These are phyloP conservation scores for Gortyna flavago DNA, from an alignment of 2,888 invertebrate genomes.

Conservation along the genomic window DNA sequence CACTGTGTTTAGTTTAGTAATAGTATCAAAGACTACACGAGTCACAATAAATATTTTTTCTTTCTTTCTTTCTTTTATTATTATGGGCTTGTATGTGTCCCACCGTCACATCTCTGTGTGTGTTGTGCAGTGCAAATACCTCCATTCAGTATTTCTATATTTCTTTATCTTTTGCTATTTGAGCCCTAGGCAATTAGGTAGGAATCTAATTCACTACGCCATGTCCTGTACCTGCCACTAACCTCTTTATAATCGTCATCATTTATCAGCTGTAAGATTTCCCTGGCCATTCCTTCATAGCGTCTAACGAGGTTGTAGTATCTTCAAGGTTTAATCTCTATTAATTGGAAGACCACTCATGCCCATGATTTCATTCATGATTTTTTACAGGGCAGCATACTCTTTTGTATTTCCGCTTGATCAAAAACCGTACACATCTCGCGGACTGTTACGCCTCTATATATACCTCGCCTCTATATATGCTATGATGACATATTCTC, in stretches of 20 bases:
- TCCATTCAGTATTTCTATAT: background rate
- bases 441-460: background rate
- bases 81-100: background rate
- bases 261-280: background rate
- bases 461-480: too few species aligned
- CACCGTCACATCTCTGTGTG: too few species aligned
- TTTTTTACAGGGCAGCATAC: background rate
- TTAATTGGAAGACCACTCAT: too few species aligned
- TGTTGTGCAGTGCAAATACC: background rate
- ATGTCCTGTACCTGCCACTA: background rate
- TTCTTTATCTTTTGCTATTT: background rate
- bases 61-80: too few species aligned
- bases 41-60: too few species aligned
- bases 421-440: background rate
- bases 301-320: background rate
- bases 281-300: background rate
- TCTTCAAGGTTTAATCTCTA: background rate
- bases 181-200: background rate
- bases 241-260: background rate
- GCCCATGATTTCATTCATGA: background rate
- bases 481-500: too few species aligned
- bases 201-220: background rate
- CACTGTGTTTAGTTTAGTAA: too few species aligned
- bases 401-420: background rate
- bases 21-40: too few species aligned